Evolutionary conservation across 2,888 invertebrate genomes (phyloP), one percentile per base, ranked within the genome.

Genomic region (Noctua janthe): DNA sequence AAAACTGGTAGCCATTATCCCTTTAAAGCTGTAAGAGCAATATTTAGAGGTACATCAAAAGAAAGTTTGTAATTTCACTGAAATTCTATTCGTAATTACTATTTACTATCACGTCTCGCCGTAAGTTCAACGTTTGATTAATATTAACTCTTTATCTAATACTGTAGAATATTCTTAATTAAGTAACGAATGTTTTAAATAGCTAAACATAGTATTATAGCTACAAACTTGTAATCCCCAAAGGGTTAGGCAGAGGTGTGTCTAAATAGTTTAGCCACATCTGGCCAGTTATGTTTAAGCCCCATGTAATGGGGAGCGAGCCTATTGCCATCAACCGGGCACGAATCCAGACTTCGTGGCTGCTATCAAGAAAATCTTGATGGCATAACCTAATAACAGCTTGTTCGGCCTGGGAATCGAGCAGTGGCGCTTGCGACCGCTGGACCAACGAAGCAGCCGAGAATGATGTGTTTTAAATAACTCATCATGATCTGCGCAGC

Each of bases 21-120:
- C 76, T 85, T 87, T 81, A 87, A 87, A 83, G 81, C 87, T 89
- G 78, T 74, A 59, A 71, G 59, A 82, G 75, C 64, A 78, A 82
- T 86, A 82, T 87, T 88, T 78, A 72, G 64, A 67, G 75, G 76
- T 71, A 89, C 83, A 87, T 89, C 89, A 87, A 90, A 87, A 69
- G 80, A 71, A 67, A 81, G 51, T 76, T 88, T 62, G 66, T 69
- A 78, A 87, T 80, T 81, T 76, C 70, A 64, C 2, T 23, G 62
- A 80, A 80, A 81, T 88, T 90, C 23, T 72, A 72, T 67, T 84
- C 29, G 56, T 71, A 80, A 89, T 89, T 88, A 78, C 56, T 82
- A 80, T 80, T 74, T 85, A 70, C 13, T 15, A n/a, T 54, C 43
- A 13, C 13, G 66, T 66, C 47, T 78, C 13, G 6, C 35, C n/a